Evolutionary conservation across 2,888 invertebrate genomes (phyloP).

Genomic region (Liopterus haemorrhoidalis): DNA sequence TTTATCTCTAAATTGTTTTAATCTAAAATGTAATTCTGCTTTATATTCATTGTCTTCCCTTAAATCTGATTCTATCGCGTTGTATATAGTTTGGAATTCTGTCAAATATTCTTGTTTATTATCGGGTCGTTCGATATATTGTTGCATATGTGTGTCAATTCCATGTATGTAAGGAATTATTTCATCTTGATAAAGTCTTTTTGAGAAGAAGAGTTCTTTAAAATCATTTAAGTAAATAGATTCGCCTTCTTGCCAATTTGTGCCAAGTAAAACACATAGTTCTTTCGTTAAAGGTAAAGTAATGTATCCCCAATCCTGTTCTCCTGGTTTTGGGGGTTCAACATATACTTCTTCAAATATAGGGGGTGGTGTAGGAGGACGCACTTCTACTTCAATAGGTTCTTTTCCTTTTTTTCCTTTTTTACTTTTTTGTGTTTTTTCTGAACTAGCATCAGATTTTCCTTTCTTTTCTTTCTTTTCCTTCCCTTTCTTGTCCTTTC

Average conservation of each 20-base stretch:
- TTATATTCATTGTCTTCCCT: slow-evolving; percentile 53
- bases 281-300: slow-evolving; percentile 38
- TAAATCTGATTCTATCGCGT: slow-evolving; percentile 55
- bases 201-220: slow-evolving; percentile 53
- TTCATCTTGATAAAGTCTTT: slow-evolving; percentile 51
- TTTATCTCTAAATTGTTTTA: slow-evolving; percentile 41
- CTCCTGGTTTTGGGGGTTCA: slow-evolving; percentile 37
- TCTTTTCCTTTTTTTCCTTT: slow-evolving; percentile 21
- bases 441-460: slow-evolving; percentile 18
- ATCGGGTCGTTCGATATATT: slow-evolving; percentile 53
- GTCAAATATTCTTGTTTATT: slow-evolving; percentile 53
- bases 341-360: slow-evolving; percentile 20
- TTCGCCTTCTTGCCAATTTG: slow-evolving; percentile 47
- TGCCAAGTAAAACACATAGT: slow-evolving; percentile 40
- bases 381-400: slow-evolving; percentile 11
- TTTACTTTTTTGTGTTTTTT: slow-evolving; percentile 22
- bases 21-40: slow-evolving; percentile 55
- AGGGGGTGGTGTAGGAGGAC: slow-evolving; percentile 13
- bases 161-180: slow-evolving; percentile 54
- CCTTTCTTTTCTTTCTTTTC: slow-evolving; percentile 26
- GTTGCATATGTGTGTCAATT: slow-evolving; percentile 51
- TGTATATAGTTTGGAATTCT: slow-evolving; percentile 55
- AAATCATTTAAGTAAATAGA: slow-evolving; percentile 48
- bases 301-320: slow-evolving; percentile 42
- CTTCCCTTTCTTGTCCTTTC: slow-evolving; percentile 24